Base-by-base conservation (phyloP, 2,797 vertebrate genomes). In the Lagocephalus sceleratus region DNA sequence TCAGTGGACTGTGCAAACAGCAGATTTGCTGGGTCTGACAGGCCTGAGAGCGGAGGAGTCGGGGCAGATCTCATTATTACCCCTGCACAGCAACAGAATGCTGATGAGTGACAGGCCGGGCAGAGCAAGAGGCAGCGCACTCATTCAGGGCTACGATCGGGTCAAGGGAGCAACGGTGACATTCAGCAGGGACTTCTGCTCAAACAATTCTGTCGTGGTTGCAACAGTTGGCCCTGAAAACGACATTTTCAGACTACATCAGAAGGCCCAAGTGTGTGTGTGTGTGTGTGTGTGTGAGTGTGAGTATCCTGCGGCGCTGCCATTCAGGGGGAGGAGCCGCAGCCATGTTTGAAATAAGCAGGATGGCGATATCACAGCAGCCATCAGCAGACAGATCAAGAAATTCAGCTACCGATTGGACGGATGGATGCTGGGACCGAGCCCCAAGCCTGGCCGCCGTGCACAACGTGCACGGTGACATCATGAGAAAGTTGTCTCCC, bases 401-500 rank as follows among this genome's bases (percentile, higher is more conserved):
- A 63, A 35, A 7, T 54, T 48, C 17, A 15, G 5, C n/a, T 47
- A 14, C 3, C 49, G 8, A 22, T 19, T n/a, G 26, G 46, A 55
- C 49, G 8, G 20, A n/a, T n/a, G 26, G 46, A 55, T 45, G 21
- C 42, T 32, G 45, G 55, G 21, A 26, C n/a, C 9, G 47, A 20
- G 2, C 11, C 38, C 35, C 1, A 17, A 38, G 8, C 20, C 11
- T 1, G 20, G 20, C 1, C 32, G 5, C 12, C 22, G 25, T 21
- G 22, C 26, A 46, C 56, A 53, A 63, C 71, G 46, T n/a, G 69
- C 68, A 56, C 45, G 66, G 73, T 89, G 88, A 90, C 88, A 89
- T 91, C 89, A 91, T 91, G 88, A 91, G 89, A 91, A 92, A 90
- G 76, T 84, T 60, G 80, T 71, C 66, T 19, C 9, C 21, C 46